A percentile compares a stretch with the other conserved stretches of the same genome.
Conservation (phyloP, 2,888 invertebrate genomes). For the Notocelia uddmanniana region DNA sequence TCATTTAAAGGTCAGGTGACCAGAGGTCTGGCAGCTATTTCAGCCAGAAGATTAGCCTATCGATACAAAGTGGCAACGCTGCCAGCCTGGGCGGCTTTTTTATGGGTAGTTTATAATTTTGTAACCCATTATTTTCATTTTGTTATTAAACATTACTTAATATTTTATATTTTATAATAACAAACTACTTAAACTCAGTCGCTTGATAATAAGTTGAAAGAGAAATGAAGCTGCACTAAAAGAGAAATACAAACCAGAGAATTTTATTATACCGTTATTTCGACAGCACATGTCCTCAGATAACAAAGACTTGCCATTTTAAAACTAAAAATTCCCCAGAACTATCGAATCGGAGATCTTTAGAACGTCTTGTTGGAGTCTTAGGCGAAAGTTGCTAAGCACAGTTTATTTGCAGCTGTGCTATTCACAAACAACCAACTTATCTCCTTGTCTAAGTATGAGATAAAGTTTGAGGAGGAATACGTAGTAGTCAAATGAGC, state of each 20-base stretch:
- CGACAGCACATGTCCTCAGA: conserved; percentile 23
- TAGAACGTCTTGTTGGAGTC: conserved; percentile 33
- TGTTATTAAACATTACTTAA: too few species aligned
- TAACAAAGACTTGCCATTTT: conserved; percentile 35
- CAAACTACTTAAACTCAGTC: neutral
- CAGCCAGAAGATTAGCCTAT: too few species aligned
- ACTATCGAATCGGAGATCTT: conserved; percentile 42
- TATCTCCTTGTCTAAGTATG: too few species aligned
- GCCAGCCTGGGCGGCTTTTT: too few species aligned
- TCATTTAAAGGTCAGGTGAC: too few species aligned
- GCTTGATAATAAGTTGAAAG: neutral
- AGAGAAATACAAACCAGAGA: neutral
- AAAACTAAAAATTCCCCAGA: conserved; percentile 30
- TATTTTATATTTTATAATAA: too few species aligned
- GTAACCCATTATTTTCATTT: too few species aligned
- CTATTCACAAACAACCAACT: neutral
- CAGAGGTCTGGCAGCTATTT: too few species aligned
- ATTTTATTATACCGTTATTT: conserved; percentile 18
- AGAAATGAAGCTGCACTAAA: neutral
- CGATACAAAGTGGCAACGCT: too few species aligned
- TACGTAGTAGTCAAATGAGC: too few species aligned
- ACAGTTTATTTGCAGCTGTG: conserved; percentile 56
- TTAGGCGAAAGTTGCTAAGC: conserved; percentile 45
- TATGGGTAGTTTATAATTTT: too few species aligned
- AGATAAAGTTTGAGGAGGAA: too few species aligned